Conservation (phyloP, 2,113 vertebrate genomes). For the Puntigrus tetrazona region DNA sequence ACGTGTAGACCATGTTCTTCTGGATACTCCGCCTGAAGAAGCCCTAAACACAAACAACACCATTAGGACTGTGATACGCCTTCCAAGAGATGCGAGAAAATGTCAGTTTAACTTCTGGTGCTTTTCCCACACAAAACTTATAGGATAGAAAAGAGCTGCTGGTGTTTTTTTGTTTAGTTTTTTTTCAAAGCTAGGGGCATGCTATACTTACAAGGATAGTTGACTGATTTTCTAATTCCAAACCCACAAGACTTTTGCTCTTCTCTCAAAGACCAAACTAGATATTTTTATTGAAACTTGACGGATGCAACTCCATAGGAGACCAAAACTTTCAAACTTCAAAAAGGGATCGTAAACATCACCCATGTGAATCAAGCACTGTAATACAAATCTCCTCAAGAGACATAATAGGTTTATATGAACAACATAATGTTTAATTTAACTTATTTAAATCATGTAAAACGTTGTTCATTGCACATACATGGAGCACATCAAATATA, state of each 20-base stretch:
- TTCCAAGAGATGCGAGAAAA: neutral
- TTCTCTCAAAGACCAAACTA: too few species aligned
- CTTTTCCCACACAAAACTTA: neutral
- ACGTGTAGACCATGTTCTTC: constrained; percentile 99
- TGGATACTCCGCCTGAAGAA: constrained; percentile 98
- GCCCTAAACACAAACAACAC: constrained; percentile 74
- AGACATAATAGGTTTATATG: neutral
- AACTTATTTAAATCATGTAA: neutral
- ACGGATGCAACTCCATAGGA: neutral
- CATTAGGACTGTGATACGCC: neutral
- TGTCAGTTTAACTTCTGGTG: neutral
- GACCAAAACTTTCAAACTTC: neutral
- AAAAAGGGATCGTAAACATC: neutral
- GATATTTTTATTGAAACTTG: neutral
- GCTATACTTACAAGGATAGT: too few species aligned
- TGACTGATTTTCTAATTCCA: too few species aligned
- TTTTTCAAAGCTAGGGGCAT: too few species aligned
- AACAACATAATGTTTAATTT: neutral
- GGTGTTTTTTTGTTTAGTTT: too few species aligned
- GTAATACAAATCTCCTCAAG: neutral
- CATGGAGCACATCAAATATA: neutral
- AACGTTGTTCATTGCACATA: neutral
- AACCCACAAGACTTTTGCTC: too few species aligned
- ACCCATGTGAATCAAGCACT: neutral
- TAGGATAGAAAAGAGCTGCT: neutral